Conservation (phyloP, 2,888 invertebrate species). For the Dyspetes luteomarginatus region DNA sequence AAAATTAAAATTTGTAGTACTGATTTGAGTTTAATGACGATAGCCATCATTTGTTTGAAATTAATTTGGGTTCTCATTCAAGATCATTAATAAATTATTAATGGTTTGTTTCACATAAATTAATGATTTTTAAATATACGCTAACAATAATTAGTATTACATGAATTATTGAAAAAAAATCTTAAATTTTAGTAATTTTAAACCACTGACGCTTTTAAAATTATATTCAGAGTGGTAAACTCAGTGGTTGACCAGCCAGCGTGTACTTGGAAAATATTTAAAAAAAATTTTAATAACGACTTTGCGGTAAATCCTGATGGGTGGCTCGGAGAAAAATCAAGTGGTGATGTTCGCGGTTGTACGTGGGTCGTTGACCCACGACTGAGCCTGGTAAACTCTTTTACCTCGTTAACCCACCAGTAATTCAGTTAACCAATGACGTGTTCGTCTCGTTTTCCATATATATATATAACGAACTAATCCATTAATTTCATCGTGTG, state of each 20-base stretch:
- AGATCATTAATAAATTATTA: too few relatives aligned
- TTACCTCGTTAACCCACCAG: not conserved
- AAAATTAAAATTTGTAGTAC: too few relatives aligned
- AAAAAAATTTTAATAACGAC: slow-evolving; percentile 1
- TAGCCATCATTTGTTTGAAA: too few relatives aligned
- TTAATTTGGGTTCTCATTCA: too few relatives aligned
- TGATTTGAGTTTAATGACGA: too few relatives aligned
- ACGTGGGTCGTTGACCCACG: slow-evolving; percentile 43
- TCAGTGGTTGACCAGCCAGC: not conserved
- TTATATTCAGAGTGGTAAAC: not conserved
- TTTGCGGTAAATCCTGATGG: slow-evolving; percentile 34
- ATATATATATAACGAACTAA: too few relatives aligned
- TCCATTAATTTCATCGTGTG: slow-evolving; percentile 48
- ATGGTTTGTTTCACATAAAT: too few relatives aligned
- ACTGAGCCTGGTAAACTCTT: slow-evolving; percentile 6
- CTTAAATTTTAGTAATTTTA: too few relatives aligned
- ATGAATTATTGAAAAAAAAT: too few relatives aligned
- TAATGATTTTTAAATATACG: too few relatives aligned
- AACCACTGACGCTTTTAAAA: not conserved
- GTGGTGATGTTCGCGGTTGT: not conserved
- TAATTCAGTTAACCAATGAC: slow-evolving; percentile 5
- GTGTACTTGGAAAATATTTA: slow-evolving; percentile 11
- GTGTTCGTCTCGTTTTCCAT: not conserved
- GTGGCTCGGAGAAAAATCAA: slow-evolving; percentile 5
- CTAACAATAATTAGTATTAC: too few relatives aligned